Percentiles rank a stretch among this genome's conserved stretches.
These are phyloP conservation scores for Rhaphigaster nebulosa DNA, from an alignment of 2,888 invertebrate species.

Conservation along the genomic window DNA sequence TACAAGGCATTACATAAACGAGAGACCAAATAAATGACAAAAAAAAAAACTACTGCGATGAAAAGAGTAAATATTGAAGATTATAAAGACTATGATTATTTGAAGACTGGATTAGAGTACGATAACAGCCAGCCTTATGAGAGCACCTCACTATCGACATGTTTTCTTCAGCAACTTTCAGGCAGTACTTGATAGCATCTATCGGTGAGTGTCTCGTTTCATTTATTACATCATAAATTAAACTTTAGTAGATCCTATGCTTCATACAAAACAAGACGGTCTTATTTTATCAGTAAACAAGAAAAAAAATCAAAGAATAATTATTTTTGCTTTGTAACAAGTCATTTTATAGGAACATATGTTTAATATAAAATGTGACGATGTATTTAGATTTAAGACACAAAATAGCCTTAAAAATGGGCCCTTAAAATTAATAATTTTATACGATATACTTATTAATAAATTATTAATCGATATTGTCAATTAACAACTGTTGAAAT, in stretches of 20 bases:
- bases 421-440: too few species aligned
- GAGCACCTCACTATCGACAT: background rate
- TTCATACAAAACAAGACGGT: background rate
- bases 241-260: background rate
- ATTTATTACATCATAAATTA: background rate
- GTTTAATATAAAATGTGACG: too few species aligned
- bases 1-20: background rate
- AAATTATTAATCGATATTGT: too few species aligned
- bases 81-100: constrained; percentile 25
- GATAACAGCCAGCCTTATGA: background rate
- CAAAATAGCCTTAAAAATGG: too few species aligned
- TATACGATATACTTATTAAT: too few species aligned
- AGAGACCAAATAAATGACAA: background rate
- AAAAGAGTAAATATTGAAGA: constrained; percentile 31
- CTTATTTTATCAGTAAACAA: background rate
- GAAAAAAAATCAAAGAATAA: background rate
- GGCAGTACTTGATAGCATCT: constrained; percentile 15
- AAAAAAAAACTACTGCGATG: background rate
- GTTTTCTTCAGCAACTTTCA: constrained; percentile 17
- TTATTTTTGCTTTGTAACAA: too few species aligned
- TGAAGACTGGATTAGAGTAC: background rate
- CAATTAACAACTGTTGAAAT: too few species aligned
- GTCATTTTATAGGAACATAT: too few species aligned
- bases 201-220: background rate
- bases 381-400: too few species aligned